Conservation (phyloP, 2,888 invertebrate genomes). For the Tricholauxania praeusta region DNA sequence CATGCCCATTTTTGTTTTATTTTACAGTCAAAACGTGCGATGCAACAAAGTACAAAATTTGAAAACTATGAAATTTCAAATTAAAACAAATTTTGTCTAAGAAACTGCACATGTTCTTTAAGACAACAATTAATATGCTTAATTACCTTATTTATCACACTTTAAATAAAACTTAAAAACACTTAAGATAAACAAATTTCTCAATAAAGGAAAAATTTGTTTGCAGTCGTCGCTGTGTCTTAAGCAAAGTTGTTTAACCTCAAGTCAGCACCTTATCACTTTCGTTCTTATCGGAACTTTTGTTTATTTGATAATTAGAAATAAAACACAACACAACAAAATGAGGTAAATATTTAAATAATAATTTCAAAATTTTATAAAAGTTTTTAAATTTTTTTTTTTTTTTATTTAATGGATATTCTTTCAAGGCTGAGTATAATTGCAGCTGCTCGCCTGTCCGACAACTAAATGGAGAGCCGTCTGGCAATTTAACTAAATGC, state of each 20-base stretch:
- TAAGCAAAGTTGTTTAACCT: constrained; percentile 7
- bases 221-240: background rate
- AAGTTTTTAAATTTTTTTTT: background rate
- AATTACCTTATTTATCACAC: background rate
- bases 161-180: too few relatives aligned
- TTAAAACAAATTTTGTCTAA: too few relatives aligned
- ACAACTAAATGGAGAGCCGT: too few relatives aligned
- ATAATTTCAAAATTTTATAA: background rate
- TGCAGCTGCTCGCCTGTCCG: too few relatives aligned
- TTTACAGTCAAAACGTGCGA: too few relatives aligned
- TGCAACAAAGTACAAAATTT: background rate
- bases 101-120: background rate
- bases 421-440: too few relatives aligned
- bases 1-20: too few relatives aligned
- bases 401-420: too few relatives aligned
- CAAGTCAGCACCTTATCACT: background rate
- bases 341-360: background rate
- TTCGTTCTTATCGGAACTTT: background rate
- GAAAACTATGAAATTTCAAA: background rate
- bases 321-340: background rate
- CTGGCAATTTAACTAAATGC: background rate
- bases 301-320: background rate
- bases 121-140: background rate
- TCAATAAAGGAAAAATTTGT: background rate
- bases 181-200: background rate